Conservation (phyloP, 2,888 invertebrate genomes). For the Zootermopsis nevadensis region DNA sequence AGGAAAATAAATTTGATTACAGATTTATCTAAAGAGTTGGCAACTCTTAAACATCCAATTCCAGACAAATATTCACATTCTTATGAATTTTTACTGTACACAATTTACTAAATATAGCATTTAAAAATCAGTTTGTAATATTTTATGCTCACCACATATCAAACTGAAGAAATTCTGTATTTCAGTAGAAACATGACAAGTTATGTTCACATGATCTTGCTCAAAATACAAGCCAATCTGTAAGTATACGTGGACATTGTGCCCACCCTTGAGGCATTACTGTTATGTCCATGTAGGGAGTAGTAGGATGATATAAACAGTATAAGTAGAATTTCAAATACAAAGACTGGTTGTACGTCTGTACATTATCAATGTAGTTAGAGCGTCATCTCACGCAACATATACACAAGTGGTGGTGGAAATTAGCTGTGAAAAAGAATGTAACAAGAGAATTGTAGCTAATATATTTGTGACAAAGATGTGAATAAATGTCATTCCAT, state of each 20-base stretch:
- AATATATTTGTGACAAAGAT: not conserved
- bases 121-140: not conserved
- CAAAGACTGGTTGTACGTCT: not conserved
- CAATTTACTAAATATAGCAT: not conserved
- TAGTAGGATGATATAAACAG: not conserved
- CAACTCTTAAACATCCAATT: no score
- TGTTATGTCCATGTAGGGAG: not conserved
- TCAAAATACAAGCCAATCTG: not conserved
- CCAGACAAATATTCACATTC: not conserved
- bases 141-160: not conserved
- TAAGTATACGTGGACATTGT: constrained; percentile 5
- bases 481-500: not conserved
- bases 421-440: not conserved
- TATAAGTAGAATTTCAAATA: not conserved
- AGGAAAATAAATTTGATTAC: no score
- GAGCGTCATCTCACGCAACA: not conserved
- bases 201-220: not conserved
- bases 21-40: no score
- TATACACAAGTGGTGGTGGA: not conserved
- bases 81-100: not conserved
- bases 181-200: not conserved
- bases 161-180: not conserved
- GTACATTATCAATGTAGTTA: not conserved
- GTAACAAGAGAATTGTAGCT: not conserved
- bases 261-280: not conserved